Percentiles rank a stretch among this genome's conserved stretches.
Evolutionary conservation across 2,113 vertebrate species (phyloP).

Genomic region (Mellivora capensis): DNA sequence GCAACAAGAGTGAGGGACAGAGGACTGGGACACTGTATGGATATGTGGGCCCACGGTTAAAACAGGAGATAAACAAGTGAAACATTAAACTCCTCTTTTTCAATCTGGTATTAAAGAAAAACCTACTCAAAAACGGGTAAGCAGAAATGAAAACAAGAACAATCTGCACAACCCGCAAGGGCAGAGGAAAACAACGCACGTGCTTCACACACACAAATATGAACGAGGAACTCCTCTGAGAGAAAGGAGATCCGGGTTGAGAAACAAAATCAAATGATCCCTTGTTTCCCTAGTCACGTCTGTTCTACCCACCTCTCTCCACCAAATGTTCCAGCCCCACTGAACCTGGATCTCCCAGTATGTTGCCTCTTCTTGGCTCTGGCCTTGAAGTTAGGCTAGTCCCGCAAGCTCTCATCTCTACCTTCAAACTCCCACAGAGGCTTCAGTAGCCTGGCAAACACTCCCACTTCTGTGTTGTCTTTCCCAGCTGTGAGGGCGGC

Average conservation of each 20-base stretch:
- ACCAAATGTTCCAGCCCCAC: background rate
- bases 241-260: background rate
- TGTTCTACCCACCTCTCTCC: background rate
- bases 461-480: background rate
- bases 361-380: background rate
- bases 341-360: background rate
- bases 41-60: background rate
- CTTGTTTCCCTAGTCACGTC: background rate
- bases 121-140: background rate
- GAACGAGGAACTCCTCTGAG: background rate
- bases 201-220: background rate
- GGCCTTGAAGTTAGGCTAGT: background rate
- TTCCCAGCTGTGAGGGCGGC: background rate
- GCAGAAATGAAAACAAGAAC: background rate
- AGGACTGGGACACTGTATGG: background rate
- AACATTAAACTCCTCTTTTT: background rate
- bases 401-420: background rate
- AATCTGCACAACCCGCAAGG: background rate
- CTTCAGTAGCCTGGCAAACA: background rate
- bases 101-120: background rate
- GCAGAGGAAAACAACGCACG: background rate
- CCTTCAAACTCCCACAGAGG: background rate
- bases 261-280: background rate
- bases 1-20: background rate
- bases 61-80: background rate